Conservation (phyloP, 2,113 vertebrate species). For the Terrapene triunguis region DNA sequence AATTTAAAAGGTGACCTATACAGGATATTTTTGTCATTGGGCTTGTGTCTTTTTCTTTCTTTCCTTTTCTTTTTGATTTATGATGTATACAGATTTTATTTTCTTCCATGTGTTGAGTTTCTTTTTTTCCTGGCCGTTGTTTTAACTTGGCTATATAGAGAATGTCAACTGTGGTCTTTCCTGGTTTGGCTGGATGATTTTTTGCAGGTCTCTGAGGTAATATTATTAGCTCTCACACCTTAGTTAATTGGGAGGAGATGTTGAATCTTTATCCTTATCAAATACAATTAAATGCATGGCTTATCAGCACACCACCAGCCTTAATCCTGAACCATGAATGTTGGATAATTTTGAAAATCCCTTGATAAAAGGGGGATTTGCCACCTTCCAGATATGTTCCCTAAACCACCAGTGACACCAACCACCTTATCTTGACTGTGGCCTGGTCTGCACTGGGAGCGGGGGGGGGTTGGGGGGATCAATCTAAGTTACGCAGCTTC, state of each 20-base stretch:
- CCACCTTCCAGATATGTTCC: constrained; percentile 28
- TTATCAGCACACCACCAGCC: constrained; percentile 45
- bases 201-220: constrained; percentile 64
- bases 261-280: constrained; percentile 72
- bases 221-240: constrained; percentile 69
- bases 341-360: constrained; percentile 18
- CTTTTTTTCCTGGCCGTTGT: constrained; percentile 57
- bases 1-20: constrained; percentile 47
- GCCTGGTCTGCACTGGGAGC: no score
- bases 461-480: rapidly evolving
- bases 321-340: constrained; percentile 39
- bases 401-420: neutral
- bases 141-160: constrained; percentile 64
- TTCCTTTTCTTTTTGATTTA: neutral
- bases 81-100: constrained; percentile 36
- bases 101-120: constrained; percentile 9
- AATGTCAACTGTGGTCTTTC: constrained; percentile 55
- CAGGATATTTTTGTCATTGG: neutral
- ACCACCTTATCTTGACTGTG: neutral
- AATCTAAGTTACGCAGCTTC: neutral
- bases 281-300: constrained; percentile 59
- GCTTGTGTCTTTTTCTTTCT: neutral
- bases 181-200: constrained; percentile 60
- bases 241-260: constrained; percentile 64
- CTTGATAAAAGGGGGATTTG: constrained; percentile 59